phyloP scores from a whole-genome alignment of 2,888 invertebrate genomes.

The Dolomedes plantarius region DNA sequence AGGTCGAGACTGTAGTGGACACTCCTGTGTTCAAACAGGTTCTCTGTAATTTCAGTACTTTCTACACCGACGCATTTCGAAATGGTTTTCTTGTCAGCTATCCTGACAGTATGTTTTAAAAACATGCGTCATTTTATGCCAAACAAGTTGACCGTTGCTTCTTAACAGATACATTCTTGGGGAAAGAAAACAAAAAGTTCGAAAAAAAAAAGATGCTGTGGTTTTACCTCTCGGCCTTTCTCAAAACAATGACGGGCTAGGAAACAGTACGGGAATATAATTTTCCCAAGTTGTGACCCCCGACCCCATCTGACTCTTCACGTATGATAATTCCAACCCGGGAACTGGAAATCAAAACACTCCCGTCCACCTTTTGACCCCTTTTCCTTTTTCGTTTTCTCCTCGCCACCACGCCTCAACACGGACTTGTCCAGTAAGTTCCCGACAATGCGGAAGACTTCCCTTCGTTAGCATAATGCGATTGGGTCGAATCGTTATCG shows the following conservation, averaged over 20 bases:
- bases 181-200: too few species aligned
- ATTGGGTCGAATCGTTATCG: not conserved
- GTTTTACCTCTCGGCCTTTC: not conserved
- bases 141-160: not conserved
- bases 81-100: too few species aligned
- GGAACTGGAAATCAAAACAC: not conserved
- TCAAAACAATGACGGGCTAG: not conserved
- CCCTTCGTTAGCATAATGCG: not conserved
- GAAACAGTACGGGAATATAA: not conserved
- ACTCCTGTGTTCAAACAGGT: too few species aligned
- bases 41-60: too few species aligned
- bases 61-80: too few species aligned
- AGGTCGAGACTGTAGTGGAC: too few species aligned
- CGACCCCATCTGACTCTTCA: not conserved
- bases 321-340: not conserved
- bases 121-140: not conserved
- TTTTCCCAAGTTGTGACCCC: not conserved
- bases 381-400: not conserved
- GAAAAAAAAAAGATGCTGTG: not conserved
- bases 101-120: not conserved
- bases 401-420: not conserved
- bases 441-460: conserved; percentile 1
- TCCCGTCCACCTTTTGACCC: not conserved
- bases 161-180: too few species aligned
- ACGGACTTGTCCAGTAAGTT: not conserved